These are phyloP conservation scores for Scelioninae gen. 1 DNA, from an alignment of 2,888 invertebrate species.

Conservation along the genomic window DNA sequence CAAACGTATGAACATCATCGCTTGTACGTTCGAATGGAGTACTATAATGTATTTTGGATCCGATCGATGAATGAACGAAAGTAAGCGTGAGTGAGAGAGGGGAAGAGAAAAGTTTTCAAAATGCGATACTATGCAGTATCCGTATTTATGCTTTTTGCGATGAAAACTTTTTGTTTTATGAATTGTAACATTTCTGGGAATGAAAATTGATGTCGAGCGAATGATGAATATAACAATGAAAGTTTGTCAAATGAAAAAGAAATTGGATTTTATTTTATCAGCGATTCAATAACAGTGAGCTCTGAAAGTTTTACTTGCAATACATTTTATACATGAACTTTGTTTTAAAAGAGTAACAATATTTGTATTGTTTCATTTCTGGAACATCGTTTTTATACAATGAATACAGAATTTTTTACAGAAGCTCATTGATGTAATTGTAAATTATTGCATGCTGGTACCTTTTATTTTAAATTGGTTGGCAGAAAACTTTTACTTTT, in stretches of 20 bases:
- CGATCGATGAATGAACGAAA: constrained; percentile 48
- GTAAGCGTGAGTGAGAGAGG: constrained; percentile 6
- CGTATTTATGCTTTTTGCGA: constrained; percentile 47
- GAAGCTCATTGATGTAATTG: constrained; percentile 47
- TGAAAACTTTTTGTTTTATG: constrained; percentile 12
- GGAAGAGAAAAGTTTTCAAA: constrained; percentile 33
- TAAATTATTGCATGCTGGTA: constrained; percentile 42
- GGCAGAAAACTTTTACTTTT: too few relatives aligned
- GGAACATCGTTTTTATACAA: constrained; percentile 56
- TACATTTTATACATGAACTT: constrained; percentile 58
- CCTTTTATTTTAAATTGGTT: constrained; percentile 26
- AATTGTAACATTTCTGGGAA: constrained; percentile 34
- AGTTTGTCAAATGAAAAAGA: constrained; percentile 11
- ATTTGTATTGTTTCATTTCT: constrained; percentile 44
- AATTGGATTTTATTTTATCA: constrained; percentile 53
- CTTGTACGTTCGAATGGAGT: constrained; percentile 41
- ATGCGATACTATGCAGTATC: constrained; percentile 31
- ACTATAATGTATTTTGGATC: constrained; percentile 41
- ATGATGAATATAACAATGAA: constrained; percentile 50
- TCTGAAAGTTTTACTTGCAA: constrained; percentile 41
- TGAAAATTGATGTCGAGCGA: constrained; percentile 54
- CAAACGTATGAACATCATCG: constrained; percentile 50
- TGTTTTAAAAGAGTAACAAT: constrained; percentile 29
- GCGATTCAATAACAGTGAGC: constrained; percentile 24
- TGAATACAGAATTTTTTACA: constrained; percentile 61